Evolutionary conservation across 2,888 invertebrate species (phyloP).

Genomic region (Rhaphigaster nebulosa): DNA sequence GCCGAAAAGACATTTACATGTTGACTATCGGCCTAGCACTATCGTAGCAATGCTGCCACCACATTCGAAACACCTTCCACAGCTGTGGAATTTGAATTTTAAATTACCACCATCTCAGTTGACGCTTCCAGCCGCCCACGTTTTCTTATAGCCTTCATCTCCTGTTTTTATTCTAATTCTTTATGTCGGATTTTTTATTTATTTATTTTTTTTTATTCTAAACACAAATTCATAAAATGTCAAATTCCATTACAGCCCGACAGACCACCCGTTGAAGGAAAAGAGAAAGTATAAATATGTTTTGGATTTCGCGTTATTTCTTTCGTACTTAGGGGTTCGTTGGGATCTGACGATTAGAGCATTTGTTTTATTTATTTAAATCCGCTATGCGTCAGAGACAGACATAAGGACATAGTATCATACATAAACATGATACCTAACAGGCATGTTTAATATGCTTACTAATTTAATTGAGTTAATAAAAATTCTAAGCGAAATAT

Average conservation of each 20-base stretch:
- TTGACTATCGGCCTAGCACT: background rate
- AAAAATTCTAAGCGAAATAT: no score
- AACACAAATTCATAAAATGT: slow-evolving; percentile 41
- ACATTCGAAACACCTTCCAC: background rate
- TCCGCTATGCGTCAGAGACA: background rate
- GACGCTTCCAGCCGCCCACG: slow-evolving; percentile 54
- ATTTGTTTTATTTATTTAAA: no score
- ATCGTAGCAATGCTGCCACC: background rate
- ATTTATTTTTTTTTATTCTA: slow-evolving; percentile 15
- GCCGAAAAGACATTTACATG: background rate
- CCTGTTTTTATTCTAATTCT: slow-evolving; percentile 26
- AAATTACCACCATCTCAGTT: slow-evolving; percentile 49
- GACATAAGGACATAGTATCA: background rate
- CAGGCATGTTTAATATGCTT: no score
- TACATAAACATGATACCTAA: no score
- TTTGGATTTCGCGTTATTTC: background rate
- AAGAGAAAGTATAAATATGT: background rate
- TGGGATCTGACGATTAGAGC: background rate
- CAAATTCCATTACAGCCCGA: background rate
- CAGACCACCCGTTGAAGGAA: slow-evolving; percentile 33
- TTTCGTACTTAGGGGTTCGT: background rate
- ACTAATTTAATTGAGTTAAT: no score
- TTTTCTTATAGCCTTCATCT: slow-evolving; percentile 35
- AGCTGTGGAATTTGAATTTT: slow-evolving; percentile 51
- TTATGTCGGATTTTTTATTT: slow-evolving; percentile 25